Evolutionary conservation across 2,888 invertebrate genomes (phyloP), one percentile per base, ranked within the genome.

Genomic region (Orchestes rusci): DNA sequence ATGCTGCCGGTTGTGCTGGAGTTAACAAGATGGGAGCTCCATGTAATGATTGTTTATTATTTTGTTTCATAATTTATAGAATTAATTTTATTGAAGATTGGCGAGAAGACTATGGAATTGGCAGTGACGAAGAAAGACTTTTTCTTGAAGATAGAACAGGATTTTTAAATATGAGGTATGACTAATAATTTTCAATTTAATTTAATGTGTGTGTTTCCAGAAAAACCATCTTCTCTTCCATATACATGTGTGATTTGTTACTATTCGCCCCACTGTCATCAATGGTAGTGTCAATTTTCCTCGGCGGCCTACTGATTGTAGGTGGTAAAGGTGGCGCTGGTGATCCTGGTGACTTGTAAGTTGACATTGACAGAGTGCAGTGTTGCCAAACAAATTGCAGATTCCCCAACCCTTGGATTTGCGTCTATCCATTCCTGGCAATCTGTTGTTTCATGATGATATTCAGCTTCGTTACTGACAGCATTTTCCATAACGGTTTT

Each of bases 341-440:
- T 28, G 39, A 43, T 33, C 50, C 50, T 3, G 50, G 50, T 13
- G 45, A 50, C 15, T 33, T 50, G 50, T 50, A 39, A 32, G 41
- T 39, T 27, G n/a, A 41, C 10, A 19, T 34, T 16, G 5, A 13
- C 18, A 34, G 5, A 30, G n/a, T n/a, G n/a, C n/a, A n/a, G n/a
- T n/a, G n/a, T n/a, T n/a, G n/a, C n/a, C n/a, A n/a, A 36, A 20
- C 2, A 20, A 19, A 4, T 43, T 48, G 20, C 33, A 50, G 50
- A 15, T 39, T 50, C 5, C 46, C 46, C 7, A 46, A 47, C 23
- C 43, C 45, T 4, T 50, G 50, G 50, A 47, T 50, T n/a, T 50
- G 47, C 20, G 44, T 44, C 15, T 50, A 50, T 18, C 50, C 50
- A 10, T 43, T 50, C 20, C 20, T 50, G 4, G 50, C 41, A 16